Conservation (phyloP, 2,797 vertebrate genomes). For the Notolabrus celidotus region DNA sequence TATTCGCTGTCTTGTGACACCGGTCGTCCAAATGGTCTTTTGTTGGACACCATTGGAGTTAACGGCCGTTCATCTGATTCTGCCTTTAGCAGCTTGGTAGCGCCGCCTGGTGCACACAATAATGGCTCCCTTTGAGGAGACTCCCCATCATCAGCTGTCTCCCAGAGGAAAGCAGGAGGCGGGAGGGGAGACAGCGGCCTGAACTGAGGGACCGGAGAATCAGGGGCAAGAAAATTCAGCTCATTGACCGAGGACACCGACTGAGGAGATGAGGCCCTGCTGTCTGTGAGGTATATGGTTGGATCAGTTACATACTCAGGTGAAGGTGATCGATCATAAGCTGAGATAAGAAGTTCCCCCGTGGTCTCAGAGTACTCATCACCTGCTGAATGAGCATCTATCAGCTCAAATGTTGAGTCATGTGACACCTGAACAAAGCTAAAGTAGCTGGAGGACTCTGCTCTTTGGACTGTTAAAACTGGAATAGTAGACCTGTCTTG, state of each 20-base stretch:
- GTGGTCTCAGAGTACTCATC: slow-evolving; percentile 33
- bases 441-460: slow-evolving; percentile 18
- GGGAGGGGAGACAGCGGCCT: slow-evolving; percentile 78
- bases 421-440: slow-evolving; percentile 61
- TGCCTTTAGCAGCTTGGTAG: slow-evolving; percentile 19
- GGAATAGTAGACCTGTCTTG: slow-evolving; percentile 7
- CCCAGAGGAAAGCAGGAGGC: slow-evolving; percentile 61
- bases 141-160: slow-evolving; percentile 30
- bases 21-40: slow-evolving; percentile 73
- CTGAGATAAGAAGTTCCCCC: slow-evolving; percentile 19
- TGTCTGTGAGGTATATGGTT: slow-evolving; percentile 50
- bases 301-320: slow-evolving; percentile 47
- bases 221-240: slow-evolving; percentile 61
- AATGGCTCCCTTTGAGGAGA: slow-evolving; percentile 15
- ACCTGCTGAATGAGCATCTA: slow-evolving; percentile 24
- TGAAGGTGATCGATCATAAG: slow-evolving; percentile 55
- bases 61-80: slow-evolving; percentile 68
- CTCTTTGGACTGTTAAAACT: slow-evolving; percentile 28
- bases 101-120: slow-evolving; percentile 14
- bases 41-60: slow-evolving; percentile 79
- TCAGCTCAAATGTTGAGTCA: slow-evolving; percentile 56
- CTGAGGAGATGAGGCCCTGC: slow-evolving; percentile 71
- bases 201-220: slow-evolving; percentile 66
- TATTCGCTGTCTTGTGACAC: slow-evolving; percentile 66
- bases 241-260: slow-evolving; percentile 70